A percentile compares a stretch with the other conserved stretches of the same genome.
phyloP scores from a whole-genome alignment of 2,113 vertebrate species.

The Clarias gariepinus region DNA sequence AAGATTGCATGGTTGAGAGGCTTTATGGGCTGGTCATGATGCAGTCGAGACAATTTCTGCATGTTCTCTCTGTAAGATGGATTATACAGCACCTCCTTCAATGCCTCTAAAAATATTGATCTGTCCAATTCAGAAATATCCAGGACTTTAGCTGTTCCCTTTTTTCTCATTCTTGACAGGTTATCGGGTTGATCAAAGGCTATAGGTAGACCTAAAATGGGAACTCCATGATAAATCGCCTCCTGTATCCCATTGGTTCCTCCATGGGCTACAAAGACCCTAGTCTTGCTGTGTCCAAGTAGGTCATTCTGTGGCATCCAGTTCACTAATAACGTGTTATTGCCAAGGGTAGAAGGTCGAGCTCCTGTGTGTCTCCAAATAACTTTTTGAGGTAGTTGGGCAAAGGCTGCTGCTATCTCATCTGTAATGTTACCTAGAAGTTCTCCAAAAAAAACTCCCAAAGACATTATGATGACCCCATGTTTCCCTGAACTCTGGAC shows the following conservation, averaged over 20 bases:
- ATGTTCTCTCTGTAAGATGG: conserved; percentile 83
- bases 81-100: conserved; percentile 60
- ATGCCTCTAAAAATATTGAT: conserved; percentile 58
- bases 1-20: conserved; percentile 84
- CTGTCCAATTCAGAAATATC: conserved; percentile 61
- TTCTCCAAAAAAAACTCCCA: conserved; percentile 62
- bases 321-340: conserved; percentile 67
- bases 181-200: conserved; percentile 70
- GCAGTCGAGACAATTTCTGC: conserved; percentile 81
- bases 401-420: conserved; percentile 70
- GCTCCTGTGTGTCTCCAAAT: conserved; percentile 67
- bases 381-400: conserved; percentile 69
- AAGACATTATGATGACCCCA: conserved; percentile 68
- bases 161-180: conserved; percentile 63
- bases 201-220: conserved; percentile 68
- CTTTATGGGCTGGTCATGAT: conserved; percentile 85
- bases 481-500: conserved; percentile 65
- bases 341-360: conserved; percentile 63
- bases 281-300: conserved; percentile 69
- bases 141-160: conserved; percentile 63
- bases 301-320: conserved; percentile 74
- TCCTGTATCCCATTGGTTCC: conserved; percentile 71
- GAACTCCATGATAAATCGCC: conserved; percentile 70
- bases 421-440: conserved; percentile 60
- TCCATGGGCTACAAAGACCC: conserved; percentile 68